phyloP scores from a whole-genome alignment of 2,797 vertebrate genomes.

The Mus spretus region DNA sequence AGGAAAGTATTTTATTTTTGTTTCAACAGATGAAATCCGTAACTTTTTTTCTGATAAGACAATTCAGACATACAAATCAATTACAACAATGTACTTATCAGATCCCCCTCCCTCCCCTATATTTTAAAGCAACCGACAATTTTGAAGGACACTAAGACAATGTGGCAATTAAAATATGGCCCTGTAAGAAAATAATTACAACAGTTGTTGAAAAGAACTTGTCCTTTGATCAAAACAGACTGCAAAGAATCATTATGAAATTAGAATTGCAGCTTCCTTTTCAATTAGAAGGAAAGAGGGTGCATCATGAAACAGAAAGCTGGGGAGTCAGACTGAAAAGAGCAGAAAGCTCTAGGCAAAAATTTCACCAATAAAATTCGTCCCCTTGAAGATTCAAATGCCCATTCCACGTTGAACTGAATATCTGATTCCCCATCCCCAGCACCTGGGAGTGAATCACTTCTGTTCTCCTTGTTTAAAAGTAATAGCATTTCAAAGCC shows the following conservation, averaged over 20 bases:
- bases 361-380: slow-evolving; percentile 67
- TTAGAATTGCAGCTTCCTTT: slow-evolving; percentile 75
- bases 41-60: slow-evolving; percentile 87
- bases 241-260: slow-evolving; percentile 79
- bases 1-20: slow-evolving; percentile 88
- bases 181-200: slow-evolving; percentile 86
- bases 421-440: slow-evolving; percentile 3
- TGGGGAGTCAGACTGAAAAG: slow-evolving; percentile 76
- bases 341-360: slow-evolving; percentile 75
- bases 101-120: slow-evolving; percentile 83
- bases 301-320: slow-evolving; percentile 72
- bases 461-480: slow-evolving; percentile 66
- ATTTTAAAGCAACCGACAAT: slow-evolving; percentile 87
- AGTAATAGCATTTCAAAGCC: slow-evolving; percentile 51
- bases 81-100: slow-evolving; percentile 88
- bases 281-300: slow-evolving; percentile 58
- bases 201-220: slow-evolving; percentile 84
- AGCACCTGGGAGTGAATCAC: slow-evolving; percentile 68
- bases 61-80: slow-evolving; percentile 88
- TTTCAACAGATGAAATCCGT: slow-evolving; percentile 86
- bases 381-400: slow-evolving; percentile 70
- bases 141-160: slow-evolving; percentile 88
- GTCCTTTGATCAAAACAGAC: slow-evolving; percentile 82
- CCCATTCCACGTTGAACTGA: slow-evolving; percentile 64
- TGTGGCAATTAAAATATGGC: slow-evolving; percentile 87